Percentiles rank a stretch among this genome's conserved stretches.
Conservation (phyloP, 2,113 vertebrate genomes). For the Pogona vitticeps region DNA sequence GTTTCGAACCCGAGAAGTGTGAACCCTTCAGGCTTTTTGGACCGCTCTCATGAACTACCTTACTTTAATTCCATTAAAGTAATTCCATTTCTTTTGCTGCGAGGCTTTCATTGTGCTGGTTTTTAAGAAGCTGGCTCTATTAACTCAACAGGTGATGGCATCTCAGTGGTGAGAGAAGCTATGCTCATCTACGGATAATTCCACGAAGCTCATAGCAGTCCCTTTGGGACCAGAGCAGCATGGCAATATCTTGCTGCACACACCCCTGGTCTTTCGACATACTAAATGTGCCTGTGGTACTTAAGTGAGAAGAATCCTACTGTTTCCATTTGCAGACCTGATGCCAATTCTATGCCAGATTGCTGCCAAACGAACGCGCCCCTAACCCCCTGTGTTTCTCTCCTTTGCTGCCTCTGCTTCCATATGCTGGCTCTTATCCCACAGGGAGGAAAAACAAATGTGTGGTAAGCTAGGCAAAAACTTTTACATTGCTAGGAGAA, state of each 20-base stretch:
- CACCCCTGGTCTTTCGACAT: background rate
- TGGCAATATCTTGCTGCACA: background rate
- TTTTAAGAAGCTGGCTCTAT: background rate
- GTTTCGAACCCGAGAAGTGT: background rate
- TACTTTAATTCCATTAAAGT: too few relatives aligned
- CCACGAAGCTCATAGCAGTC: background rate
- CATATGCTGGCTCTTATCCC: background rate
- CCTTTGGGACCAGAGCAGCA: constrained; percentile 3
- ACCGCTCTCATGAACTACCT: background rate
- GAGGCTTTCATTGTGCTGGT: background rate
- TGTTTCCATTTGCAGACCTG: background rate
- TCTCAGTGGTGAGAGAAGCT: background rate
- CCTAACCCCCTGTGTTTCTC: background rate
- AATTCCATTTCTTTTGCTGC: background rate
- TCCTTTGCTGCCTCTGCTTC: background rate
- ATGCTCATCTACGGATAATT: background rate
- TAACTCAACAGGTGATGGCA: background rate
- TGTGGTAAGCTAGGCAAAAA: background rate
- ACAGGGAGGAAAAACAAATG: background rate
- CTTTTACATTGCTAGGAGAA: background rate
- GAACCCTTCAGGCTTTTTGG: accelerated
- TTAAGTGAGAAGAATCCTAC: background rate
- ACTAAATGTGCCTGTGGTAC: background rate
- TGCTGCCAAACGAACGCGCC: background rate
- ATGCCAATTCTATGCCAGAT: background rate